A percentile compares a stretch with the other conserved stretches of the same genome.
These are phyloP conservation scores for Salpingus planirostris DNA, from an alignment of 2,888 invertebrate species.

Conservation along the genomic window DNA sequence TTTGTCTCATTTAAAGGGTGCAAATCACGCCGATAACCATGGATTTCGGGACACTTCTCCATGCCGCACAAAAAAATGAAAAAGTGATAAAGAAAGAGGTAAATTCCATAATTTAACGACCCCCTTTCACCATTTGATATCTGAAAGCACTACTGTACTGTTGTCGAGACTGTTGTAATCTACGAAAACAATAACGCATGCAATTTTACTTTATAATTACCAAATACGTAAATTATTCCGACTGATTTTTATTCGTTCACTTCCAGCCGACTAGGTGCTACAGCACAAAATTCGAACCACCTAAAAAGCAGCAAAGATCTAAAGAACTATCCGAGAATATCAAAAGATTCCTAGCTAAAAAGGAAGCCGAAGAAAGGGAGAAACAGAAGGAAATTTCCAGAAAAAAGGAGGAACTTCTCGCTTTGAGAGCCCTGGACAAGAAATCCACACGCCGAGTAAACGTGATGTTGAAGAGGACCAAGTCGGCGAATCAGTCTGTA, in stretches of 20 bases:
- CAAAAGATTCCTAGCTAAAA: conserved; percentile 72
- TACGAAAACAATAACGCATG: not conserved
- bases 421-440: conserved; percentile 46
- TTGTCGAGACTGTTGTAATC: too few species aligned
- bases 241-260: conserved; percentile 10
- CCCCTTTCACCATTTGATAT: not conserved
- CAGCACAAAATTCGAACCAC: conserved; percentile 71
- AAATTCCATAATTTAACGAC: conserved; percentile 10
- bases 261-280: conserved; percentile 52
- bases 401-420: conserved; percentile 56
- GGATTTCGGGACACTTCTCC: conserved; percentile 56
- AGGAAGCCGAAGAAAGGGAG: conserved; percentile 68
- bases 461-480: conserved; percentile 67
- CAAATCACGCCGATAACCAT: too few species aligned
- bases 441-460: conserved; percentile 39
- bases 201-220: conserved; percentile 1
- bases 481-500: conserved; percentile 82
- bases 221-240: too few species aligned
- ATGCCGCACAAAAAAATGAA: conserved; percentile 54
- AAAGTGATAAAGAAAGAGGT: conserved; percentile 32
- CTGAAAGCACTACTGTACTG: not conserved
- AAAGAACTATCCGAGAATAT: conserved; percentile 66
- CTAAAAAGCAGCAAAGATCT: conserved; percentile 67
- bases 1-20: too few species aligned
- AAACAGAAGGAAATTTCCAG: conserved; percentile 54